These are phyloP conservation scores for Ecdyonurus torrentis DNA, from an alignment of 2,888 invertebrate genomes.

Conservation along the genomic window DNA sequence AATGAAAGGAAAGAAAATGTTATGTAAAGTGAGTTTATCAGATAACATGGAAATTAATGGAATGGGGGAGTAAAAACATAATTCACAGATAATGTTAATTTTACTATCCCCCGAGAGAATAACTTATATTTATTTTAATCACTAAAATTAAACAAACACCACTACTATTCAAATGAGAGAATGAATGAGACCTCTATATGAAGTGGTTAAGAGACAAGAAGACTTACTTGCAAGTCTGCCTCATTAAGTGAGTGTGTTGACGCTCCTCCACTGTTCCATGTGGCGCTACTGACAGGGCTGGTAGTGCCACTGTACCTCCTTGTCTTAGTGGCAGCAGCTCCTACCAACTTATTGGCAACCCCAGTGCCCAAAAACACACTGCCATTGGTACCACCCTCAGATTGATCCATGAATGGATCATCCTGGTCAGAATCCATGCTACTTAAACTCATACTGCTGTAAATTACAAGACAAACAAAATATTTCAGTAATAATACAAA, in stretches of 20 bases:
- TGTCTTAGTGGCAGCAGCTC: constrained; percentile 5
- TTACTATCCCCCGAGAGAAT: background rate
- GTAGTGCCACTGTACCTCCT: constrained; percentile 10
- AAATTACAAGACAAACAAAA: no score
- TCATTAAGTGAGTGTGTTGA: constrained; percentile 74
- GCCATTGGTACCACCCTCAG: constrained; percentile 33
- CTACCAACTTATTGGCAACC: constrained; percentile 4
- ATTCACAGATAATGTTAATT: no score
- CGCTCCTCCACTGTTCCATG: constrained; percentile 27
- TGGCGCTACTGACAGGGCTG: constrained; percentile 9
- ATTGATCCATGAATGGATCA: constrained; percentile 30
- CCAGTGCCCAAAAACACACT: background rate
- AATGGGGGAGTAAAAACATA: no score
- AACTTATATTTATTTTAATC: background rate
- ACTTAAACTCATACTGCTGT: constrained; percentile 46
- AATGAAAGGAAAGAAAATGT: no score
- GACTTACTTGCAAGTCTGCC: constrained; percentile 60
- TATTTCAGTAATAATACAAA: no score
- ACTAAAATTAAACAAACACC: background rate
- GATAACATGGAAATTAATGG: no score
- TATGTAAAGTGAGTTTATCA: no score
- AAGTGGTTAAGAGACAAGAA: constrained; percentile 8
- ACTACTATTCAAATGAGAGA: background rate
- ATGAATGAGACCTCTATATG: no score
- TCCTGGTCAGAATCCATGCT: constrained; percentile 80